Percentiles rank a stretch among this genome's conserved stretches.
Conservation (phyloP, 2,888 invertebrate species). For the Erebia palarica region DNA sequence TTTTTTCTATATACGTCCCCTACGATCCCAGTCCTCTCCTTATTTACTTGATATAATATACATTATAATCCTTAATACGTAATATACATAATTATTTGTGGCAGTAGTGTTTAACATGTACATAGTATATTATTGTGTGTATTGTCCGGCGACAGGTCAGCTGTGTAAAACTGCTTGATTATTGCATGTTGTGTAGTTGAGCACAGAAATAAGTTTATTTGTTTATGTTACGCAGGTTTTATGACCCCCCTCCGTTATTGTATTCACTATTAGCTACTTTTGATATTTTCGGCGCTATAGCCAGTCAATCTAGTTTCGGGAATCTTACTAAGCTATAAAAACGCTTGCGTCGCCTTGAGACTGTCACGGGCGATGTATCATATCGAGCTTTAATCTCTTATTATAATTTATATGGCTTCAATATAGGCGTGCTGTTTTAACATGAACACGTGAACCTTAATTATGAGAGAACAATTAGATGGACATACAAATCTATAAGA, state of each 20-base stretch:
- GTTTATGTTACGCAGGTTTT: constrained; percentile 73
- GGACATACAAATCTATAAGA: constrained; percentile 57
- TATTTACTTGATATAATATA: constrained; percentile 71
- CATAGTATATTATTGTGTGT: constrained; percentile 65
- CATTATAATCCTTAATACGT: constrained; percentile 61
- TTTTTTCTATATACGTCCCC: constrained; percentile 70
- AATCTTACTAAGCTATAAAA: constrained; percentile 42
- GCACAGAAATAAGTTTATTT: constrained; percentile 72
- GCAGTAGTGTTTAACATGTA: constrained; percentile 72
- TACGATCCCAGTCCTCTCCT: constrained; percentile 65
- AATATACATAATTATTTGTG: constrained; percentile 67
- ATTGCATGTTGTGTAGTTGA: constrained; percentile 78
- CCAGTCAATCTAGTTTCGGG: constrained; percentile 57
- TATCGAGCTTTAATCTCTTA: constrained; percentile 58
- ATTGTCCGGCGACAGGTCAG: constrained; percentile 67
- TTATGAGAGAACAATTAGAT: constrained; percentile 46
- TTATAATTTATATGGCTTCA: constrained; percentile 59
- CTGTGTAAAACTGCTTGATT: constrained; percentile 67
- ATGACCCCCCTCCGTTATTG: constrained; percentile 64
- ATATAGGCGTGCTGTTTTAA: constrained; percentile 35
- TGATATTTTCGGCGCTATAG: constrained; percentile 64
- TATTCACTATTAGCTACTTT: constrained; percentile 58
- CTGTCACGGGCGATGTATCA: constrained; percentile 32
- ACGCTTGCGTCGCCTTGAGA: constrained; percentile 30
- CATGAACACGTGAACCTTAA: constrained; percentile 33